These are phyloP conservation scores for Hybognathus amarus DNA, from an alignment of 2,797 vertebrate genomes.

Conservation along the genomic window DNA sequence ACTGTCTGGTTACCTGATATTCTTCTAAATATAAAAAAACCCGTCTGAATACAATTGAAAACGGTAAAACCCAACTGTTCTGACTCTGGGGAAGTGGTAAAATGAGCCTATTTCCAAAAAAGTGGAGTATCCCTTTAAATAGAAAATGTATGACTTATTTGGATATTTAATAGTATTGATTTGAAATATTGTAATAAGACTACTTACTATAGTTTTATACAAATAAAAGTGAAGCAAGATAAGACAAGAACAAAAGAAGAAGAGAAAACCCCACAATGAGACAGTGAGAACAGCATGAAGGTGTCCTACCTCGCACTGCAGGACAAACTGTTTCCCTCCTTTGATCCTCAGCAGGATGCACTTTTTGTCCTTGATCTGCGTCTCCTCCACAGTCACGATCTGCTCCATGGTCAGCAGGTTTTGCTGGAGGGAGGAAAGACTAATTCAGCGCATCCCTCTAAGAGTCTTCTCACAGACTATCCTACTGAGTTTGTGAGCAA, in stretches of 20 bases:
- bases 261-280: neutral
- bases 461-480: neutral
- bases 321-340: conserved; percentile 96
- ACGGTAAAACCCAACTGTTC: too few species aligned
- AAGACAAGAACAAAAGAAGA: neutral
- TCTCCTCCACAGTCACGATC: conserved; percentile 94
- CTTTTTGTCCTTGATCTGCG: conserved; percentile 97
- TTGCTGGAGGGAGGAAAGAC: conserved; percentile 80
- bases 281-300: neutral
- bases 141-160: neutral
- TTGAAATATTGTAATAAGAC: conserved; percentile 8
- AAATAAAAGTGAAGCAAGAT: conserved; percentile 4
- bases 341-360: conserved; percentile 96
- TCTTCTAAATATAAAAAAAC: too few species aligned
- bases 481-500: neutral
- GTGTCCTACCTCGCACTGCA: conserved; percentile 91
- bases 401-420: conserved; percentile 98
- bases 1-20: too few species aligned
- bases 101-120: too few species aligned
- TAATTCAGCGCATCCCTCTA: conserved; percentile 16
- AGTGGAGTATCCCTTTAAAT: too few species aligned
- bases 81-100: too few species aligned
- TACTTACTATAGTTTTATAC: neutral
- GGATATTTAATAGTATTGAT: neutral
- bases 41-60: too few species aligned